Evolutionary conservation across 2,888 invertebrate species (phyloP), one percentile per base, ranked within the genome.

Genomic region (Agrotis puta): DNA sequence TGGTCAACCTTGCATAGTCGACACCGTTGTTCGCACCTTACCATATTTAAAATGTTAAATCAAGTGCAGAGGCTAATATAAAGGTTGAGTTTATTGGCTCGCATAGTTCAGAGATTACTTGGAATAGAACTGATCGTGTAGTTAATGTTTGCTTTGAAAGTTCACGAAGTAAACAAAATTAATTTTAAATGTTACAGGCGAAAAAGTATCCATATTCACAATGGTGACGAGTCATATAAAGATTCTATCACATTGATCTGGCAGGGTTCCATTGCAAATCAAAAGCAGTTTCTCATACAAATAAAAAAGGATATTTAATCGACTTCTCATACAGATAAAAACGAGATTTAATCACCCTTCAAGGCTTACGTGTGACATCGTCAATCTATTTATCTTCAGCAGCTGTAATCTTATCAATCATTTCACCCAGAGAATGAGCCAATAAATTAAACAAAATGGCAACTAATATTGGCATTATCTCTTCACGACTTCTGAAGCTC

Each of bases 1-100:
- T 88, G 90, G 92, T 85, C 89, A 92, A 79, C 93, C 93, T 93
- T 93, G 93, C 80, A 84, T 79, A 68, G 64, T 22, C 54, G 71
- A 70, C 73, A 72, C 69, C 72, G 74, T 64, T 75, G 77, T 69
- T 82, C 53, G 67, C 77, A 77, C 77, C 69, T 73, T 16, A 73
- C 64, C 68, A 50, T 75, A 78, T 70, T 78, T 78, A 74, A 84
- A 79, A 81, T 73, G 66, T 78, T 78, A 73, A 70, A 79, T 83
- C 67, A 71, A 59, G 69, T 70, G 64, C 64, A 81, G 51, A 70
- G 16, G 48, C 43, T n/a, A 66, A 53, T 64, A 66, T 64, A 70
- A 69, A 51, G 20, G 64, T 16, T 22, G 11, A 64, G 54, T 71
- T 64, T 70, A 72, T 71, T 51, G 33, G 45, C 70, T 51, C 16